These are phyloP conservation scores for Seira ritae DNA, from an alignment of 2,888 invertebrate species.

Conservation along the genomic window DNA sequence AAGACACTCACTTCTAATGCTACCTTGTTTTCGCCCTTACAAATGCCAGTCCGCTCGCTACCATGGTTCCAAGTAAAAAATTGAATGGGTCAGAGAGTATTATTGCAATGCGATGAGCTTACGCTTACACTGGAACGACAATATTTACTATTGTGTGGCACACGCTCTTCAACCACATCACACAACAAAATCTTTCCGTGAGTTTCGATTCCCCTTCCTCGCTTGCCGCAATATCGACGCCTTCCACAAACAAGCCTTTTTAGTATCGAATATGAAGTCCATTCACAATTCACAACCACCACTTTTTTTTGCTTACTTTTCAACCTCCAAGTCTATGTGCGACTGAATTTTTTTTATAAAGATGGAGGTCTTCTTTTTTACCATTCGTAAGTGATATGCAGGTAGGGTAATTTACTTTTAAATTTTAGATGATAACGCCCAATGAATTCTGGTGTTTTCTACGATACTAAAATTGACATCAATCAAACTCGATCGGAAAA, in stretches of 20 bases:
- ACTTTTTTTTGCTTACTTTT: too few species aligned
- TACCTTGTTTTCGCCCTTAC: background rate
- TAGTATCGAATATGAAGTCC: slow-evolving; percentile 53
- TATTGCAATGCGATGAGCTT: background rate
- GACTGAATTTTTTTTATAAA: too few species aligned
- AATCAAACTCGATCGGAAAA: too few species aligned
- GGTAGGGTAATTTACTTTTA: too few species aligned
- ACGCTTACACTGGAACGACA: background rate
- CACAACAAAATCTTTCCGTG: background rate
- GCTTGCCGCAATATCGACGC: background rate
- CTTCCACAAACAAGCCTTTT: too few species aligned
- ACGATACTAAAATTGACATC: too few species aligned
- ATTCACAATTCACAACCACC: too few species aligned
- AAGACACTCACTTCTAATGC: background rate
- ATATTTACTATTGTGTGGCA: slow-evolving; percentile 20
- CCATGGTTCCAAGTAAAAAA: background rate
- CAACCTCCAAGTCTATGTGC: too few species aligned
- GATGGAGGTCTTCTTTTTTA: too few species aligned
- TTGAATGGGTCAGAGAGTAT: background rate
- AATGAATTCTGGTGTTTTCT: too few species aligned
- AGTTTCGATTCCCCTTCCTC: background rate
- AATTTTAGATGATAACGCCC: too few species aligned
- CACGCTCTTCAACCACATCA: slow-evolving; percentile 14
- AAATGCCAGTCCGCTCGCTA: background rate
- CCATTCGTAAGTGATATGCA: too few species aligned